A percentile compares a stretch with the other conserved stretches of the same genome.
Evolutionary conservation across 2,888 invertebrate species (phyloP).

Genomic region (Chloroclystis v-ata): DNA sequence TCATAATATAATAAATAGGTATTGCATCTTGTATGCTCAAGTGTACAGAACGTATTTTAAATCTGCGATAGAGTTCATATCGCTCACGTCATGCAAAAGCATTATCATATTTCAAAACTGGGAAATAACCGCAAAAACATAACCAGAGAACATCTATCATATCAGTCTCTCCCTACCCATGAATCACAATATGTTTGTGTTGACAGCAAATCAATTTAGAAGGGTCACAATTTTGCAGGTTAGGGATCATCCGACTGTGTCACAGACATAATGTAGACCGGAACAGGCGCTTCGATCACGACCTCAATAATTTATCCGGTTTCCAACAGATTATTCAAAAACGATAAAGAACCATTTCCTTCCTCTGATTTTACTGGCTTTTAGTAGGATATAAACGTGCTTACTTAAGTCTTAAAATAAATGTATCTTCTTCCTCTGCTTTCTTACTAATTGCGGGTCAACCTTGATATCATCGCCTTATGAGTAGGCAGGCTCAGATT

Average conservation of each 20-base stretch:
- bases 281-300: slow-evolving; percentile 14
- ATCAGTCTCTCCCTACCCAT: not conserved
- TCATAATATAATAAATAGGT: too few species aligned
- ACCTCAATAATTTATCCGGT: slow-evolving; percentile 40
- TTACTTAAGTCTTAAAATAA: too few species aligned
- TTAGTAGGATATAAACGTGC: too few species aligned
- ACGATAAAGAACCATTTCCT: too few species aligned
- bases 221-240: slow-evolving; percentile 20
- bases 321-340: slow-evolving; percentile 18
- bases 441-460: too few species aligned
- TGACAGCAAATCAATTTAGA: slow-evolving; percentile 17
- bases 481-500: too few species aligned
- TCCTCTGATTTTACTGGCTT: too few species aligned
- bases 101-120: not conserved
- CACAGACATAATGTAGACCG: slow-evolving; percentile 2
- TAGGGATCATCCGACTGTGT: slow-evolving; percentile 8
- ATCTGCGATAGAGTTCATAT: too few species aligned
- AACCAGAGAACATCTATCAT: not conserved
- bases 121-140: not conserved
- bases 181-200: slow-evolving; percentile 3
- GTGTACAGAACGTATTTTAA: too few species aligned
- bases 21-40: too few species aligned
- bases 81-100: not conserved
- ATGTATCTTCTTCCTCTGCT: too few species aligned
- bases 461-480: too few species aligned